Conservation (phyloP, 2,888 invertebrate species). For the Hermodice carunculata region DNA sequence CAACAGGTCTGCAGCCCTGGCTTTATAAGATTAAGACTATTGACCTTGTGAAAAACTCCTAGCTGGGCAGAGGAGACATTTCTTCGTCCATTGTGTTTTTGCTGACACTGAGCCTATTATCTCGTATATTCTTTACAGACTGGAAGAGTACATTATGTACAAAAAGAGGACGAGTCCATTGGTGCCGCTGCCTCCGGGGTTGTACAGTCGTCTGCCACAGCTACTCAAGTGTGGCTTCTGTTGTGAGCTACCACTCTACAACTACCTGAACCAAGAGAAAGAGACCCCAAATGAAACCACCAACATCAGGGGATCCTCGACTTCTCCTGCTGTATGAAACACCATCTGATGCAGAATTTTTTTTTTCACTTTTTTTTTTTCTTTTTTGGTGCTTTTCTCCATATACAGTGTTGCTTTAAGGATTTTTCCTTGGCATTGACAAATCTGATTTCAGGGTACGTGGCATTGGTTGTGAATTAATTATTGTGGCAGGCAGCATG, state of each 20-base stretch:
- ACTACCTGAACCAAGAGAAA: constrained; percentile 65
- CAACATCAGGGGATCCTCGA: no score
- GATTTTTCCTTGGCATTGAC: no score
- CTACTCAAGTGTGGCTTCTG: constrained; percentile 85
- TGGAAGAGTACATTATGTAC: constrained; percentile 88
- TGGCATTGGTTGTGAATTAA: no score
- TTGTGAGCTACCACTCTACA: constrained; percentile 91
- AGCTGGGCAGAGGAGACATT: background rate
- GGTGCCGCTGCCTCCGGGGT: constrained; percentile 88
- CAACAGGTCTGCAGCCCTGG: no score
- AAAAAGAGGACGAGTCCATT: constrained; percentile 90
- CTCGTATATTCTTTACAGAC: constrained; percentile 73
- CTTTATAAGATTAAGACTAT: background rate
- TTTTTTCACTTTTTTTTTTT: no score
- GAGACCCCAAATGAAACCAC: no score
- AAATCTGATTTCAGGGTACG: no score
- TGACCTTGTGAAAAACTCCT: background rate
- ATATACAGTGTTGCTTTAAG: no score
- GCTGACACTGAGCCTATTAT: background rate
- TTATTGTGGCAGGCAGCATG: no score
- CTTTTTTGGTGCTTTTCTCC: no score
- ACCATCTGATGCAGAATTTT: no score
- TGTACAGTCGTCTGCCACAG: constrained; percentile 82
- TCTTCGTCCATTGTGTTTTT: background rate
- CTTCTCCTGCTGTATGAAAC: no score